Evolutionary conservation across 1,140 invertebrate species (phyloP).

Genomic region (Cherax quadricarinatus): DNA sequence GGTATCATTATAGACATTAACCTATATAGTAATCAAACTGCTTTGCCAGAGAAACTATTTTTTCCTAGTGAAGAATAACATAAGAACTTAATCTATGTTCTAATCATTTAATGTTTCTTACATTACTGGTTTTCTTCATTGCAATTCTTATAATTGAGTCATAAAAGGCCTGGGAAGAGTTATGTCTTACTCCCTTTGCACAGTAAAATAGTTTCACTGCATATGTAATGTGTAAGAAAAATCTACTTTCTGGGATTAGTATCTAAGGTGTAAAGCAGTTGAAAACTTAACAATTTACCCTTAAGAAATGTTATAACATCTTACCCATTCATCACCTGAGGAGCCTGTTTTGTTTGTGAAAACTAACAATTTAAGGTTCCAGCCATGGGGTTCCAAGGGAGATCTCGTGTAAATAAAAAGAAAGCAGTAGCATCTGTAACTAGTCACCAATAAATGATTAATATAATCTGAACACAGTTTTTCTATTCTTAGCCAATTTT

Average conservation of each 20-base stretch:
- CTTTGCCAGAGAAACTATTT: slow-evolving; percentile 47
- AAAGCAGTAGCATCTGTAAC: slow-evolving; percentile 62
- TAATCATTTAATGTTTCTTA: neutral
- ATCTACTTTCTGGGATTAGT: slow-evolving; percentile 27
- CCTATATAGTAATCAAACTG: slow-evolving; percentile 29
- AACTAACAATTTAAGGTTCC: slow-evolving; percentile 28
- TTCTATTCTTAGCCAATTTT: neutral
- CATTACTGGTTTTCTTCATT: neutral
- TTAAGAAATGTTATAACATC: slow-evolving; percentile 35
- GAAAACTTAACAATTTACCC: slow-evolving; percentile 40
- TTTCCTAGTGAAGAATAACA: neutral
- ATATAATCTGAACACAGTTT: slow-evolving; percentile 17
- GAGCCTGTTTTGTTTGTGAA: slow-evolving; percentile 36
- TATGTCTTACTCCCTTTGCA: slow-evolving; percentile 14
- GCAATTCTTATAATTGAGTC: neutral
- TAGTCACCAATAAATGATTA: slow-evolving; percentile 64
- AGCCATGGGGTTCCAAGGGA: slow-evolving; percentile 54
- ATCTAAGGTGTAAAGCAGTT: slow-evolving; percentile 46
- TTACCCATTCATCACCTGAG: slow-evolving; percentile 43
- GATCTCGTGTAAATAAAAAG: slow-evolving; percentile 65
- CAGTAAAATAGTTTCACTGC: slow-evolving; percentile 17
- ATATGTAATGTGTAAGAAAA: slow-evolving; percentile 34
- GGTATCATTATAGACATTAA: slow-evolving; percentile 15
- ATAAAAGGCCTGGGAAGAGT: slow-evolving; percentile 8
- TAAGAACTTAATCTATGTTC: neutral